Percentiles rank a stretch among this genome's conserved stretches.
phyloP scores from a whole-genome alignment of 53 echinoderm and acorn worm genomes.

The Temnopleurus reevesii region DNA sequence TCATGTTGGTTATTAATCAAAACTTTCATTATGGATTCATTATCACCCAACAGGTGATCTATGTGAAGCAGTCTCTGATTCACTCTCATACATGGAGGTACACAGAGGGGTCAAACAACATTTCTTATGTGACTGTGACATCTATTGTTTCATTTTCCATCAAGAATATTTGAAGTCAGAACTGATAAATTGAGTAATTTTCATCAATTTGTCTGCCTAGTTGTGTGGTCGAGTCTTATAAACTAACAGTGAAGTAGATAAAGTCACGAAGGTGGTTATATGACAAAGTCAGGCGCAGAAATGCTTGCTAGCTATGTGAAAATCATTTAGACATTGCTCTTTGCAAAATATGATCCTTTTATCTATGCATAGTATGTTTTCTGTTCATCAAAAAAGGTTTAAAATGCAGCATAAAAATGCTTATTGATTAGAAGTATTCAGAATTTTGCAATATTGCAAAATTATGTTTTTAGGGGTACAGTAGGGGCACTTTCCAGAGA shows the following conservation, averaged over 20 bases:
- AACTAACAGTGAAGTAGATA: background rate
- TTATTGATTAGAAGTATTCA: no score
- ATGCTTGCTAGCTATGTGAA: no score
- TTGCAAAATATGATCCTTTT: no score
- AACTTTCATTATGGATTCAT: background rate
- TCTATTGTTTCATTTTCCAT: background rate
- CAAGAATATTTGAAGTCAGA: background rate
- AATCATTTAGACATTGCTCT: no score
- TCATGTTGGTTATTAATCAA: background rate
- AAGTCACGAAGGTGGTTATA: no score
- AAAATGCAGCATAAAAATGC: no score
- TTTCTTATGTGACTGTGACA: background rate
- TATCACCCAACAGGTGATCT: conserved; percentile 9
- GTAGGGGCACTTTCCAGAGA: no score
- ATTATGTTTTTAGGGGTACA: no score
- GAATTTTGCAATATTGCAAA: no score
- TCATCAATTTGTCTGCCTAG: background rate
- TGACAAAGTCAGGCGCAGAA: no score
- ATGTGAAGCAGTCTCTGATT: background rate
- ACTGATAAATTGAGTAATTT: background rate
- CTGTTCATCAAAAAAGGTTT: no score
- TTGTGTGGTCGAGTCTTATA: background rate
- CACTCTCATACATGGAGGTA: background rate
- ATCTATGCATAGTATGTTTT: no score
- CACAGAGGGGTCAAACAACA: background rate